phyloP scores from a whole-genome alignment of 1,140 invertebrate species.

The Aphidius ervi region DNA sequence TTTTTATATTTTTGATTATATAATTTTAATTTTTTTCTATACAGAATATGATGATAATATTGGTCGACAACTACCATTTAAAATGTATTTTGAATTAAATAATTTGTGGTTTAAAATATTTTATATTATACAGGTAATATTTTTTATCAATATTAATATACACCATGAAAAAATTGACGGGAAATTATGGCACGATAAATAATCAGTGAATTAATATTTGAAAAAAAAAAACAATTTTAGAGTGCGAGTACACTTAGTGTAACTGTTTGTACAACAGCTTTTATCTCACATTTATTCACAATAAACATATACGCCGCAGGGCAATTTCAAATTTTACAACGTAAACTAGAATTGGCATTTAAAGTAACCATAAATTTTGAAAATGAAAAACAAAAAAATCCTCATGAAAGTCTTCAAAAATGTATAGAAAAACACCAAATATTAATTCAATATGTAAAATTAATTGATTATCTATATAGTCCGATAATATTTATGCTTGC shows the following conservation, averaged over 20 bases:
- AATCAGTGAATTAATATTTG: conserved; percentile 11
- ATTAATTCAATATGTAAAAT: conserved; percentile 29
- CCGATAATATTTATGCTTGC: conserved; percentile 29
- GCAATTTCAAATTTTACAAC: conserved; percentile 26
- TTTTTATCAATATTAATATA: background rate
- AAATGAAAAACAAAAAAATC: background rate
- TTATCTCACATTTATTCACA: conserved; percentile 25
- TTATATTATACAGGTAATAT: conserved; percentile 29
- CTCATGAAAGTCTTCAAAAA: conserved; percentile 23
- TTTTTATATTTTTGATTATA: too few relatives aligned
- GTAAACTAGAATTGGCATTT: conserved; percentile 15
- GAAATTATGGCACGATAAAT: background rate
- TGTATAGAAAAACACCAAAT: conserved; percentile 33
- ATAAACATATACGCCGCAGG: conserved; percentile 21
- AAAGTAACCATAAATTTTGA: conserved; percentile 6
- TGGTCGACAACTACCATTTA: conserved; percentile 28
- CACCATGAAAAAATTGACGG: too few relatives aligned
- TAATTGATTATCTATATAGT: conserved; percentile 29
- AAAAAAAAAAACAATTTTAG: too few relatives aligned
- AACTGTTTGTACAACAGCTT: conserved; percentile 21
- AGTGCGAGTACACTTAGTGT: too few relatives aligned
- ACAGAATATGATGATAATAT: conserved; percentile 4
- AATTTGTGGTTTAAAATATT: conserved; percentile 30
- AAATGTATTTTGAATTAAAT: conserved; percentile 29
- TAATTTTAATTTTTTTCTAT: too few relatives aligned